These are phyloP conservation scores for Centropus unirufus DNA, from an alignment of 2,113 vertebrate genomes.

Conservation along the genomic window DNA sequence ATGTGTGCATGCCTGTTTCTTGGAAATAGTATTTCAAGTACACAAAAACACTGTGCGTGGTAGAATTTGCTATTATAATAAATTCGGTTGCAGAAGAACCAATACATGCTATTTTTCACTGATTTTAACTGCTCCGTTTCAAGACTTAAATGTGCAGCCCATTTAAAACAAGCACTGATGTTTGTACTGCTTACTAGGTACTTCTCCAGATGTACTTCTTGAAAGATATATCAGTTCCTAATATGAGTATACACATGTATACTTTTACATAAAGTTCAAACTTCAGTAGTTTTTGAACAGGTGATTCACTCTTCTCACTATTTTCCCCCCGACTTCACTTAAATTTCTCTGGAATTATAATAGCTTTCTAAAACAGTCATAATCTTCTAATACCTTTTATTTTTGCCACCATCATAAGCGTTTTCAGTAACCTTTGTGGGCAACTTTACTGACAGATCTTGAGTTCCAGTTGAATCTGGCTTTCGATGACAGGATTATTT, in stretches of 20 bases:
- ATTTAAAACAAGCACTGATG: background rate
- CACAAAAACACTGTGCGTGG: background rate
- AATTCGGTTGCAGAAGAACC: background rate
- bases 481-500: slow-evolving; percentile 6
- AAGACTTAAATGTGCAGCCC: background rate
- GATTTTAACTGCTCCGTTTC: background rate
- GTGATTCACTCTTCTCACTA: background rate
- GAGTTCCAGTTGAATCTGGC: background rate
- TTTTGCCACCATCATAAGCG: background rate
- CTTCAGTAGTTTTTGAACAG: background rate
- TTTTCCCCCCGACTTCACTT: background rate
- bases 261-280: background rate
- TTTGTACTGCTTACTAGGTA: background rate
- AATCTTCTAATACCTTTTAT: background rate
- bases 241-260: background rate
- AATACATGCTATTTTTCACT: background rate
- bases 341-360: background rate
- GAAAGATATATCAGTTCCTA: background rate
- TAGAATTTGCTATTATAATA: background rate
- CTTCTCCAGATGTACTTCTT: background rate
- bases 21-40: background rate
- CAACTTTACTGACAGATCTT: background rate
- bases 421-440: background rate
- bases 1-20: background rate
- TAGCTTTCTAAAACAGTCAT: background rate